Evolutionary conservation across 2,797 vertebrate species (phyloP), one percentile per base, ranked within the genome.

Genomic region (Acipenser oxyrinchus): DNA sequence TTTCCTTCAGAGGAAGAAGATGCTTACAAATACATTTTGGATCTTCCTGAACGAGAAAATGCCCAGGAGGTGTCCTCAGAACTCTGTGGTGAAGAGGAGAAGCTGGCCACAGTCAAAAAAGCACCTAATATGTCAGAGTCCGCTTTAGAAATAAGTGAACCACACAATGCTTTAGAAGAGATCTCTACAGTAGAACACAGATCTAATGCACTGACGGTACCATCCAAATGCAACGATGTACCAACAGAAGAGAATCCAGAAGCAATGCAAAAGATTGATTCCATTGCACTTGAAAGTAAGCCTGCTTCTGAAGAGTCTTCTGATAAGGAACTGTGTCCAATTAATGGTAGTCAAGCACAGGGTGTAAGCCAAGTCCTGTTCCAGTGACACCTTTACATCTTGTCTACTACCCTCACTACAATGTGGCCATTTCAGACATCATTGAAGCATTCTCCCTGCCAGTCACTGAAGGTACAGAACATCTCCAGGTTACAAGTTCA

Each of bases 401-500:
- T 11, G 84, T 88, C 74, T 88, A 87, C 8, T 81, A 84, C 65
- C 84, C 83, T 0, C 84, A 85, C 68, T 89, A 89, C 1, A 83
- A 87, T 13, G 84, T 90, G 49, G 83, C 88, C 60, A 82, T 88
- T 60, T 81, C 82, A 6, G 81, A 81, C 0, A 83, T 91, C 67
- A 49, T 86, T 70, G 83, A 89, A 0, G 83, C 85, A 23, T 88
- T 82, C 0, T 74, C 79, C 0, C 79, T 88, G 53, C 77, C 78
- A 8, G 15, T 63, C 55, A 51, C 15, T 0, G 84, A 87, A 64
- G 74, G 48, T 10, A 69, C 73, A 23, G n/a, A 65, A 9, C 72
- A 6, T 1, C 8, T n/a, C 59, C 71, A 64, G 37, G 23, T 37
- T 37, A 37, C 23, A 37, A 63, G 48, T 12, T 52, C 55, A 2